Evolutionary conservation across 2,888 invertebrate species (phyloP), one percentile per base, ranked within the genome.

Genomic region (Aphidius colemani): DNA sequence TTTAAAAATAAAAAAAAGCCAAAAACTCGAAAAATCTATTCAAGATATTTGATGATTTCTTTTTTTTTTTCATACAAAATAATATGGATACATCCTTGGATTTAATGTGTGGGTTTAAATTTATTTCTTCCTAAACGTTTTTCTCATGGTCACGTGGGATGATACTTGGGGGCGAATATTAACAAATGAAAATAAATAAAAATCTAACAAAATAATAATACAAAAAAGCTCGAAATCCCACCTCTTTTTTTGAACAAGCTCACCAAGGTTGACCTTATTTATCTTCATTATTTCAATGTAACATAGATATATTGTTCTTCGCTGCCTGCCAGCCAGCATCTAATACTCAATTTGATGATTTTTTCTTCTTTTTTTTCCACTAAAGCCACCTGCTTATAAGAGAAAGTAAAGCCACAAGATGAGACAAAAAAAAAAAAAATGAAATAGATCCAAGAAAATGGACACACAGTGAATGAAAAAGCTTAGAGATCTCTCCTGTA

Each of bases 111-210:
- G 70, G 71, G 73, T 65, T 71, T 73, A 71, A 73, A 76, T 75
- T 76, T 75, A 76, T 75, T 74, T 73, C 74, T 73, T 74, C 72
- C 72, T 69, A 75, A 75, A 72, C 69, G 71, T 69, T 67, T 66
- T 67, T 71, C 68, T 67, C 67, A 61, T 66, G 66, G 67, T 69
- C 70, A 73, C 72, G 74, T 74, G 72, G 73, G 72, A 69, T 64
- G 69, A 44, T 59, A 48, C 60, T 41, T 9, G 41, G 6, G n/a
- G 9, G 60, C 49, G 66, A 66, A 63, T 66, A 65, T 65, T 66
- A 65, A 65, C 65, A 66, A 65, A 68, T 68, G 65, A 10, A 46
- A 18, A 50, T 59, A 50, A 40, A 59, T 30, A 62, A 8, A 46
- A 11, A 67, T 10, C 48, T 51, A 53, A 41, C 64, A 50, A 56